Conservation (phyloP, 2,113 vertebrate species). For the Microcebus jonahi region DNA sequence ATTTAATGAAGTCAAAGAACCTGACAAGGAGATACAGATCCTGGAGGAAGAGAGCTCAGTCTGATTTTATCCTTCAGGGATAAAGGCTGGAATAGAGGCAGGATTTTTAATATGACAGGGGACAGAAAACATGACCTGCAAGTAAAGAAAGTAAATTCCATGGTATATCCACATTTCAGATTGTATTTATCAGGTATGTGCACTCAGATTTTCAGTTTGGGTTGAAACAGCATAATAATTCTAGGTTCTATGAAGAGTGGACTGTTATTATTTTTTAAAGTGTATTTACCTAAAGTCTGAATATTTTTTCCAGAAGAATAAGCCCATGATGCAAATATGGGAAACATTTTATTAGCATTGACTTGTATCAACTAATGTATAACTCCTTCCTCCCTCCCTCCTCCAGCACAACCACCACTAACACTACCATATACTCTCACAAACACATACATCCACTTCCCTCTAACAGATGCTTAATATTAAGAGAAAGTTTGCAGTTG, state of each 20-base stretch:
- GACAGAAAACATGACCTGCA: not conserved
- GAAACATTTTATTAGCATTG: not conserved
- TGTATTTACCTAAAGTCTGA: not conserved
- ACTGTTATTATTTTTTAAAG: not conserved
- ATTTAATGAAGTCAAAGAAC: fast-evolving
- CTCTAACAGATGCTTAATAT: not conserved
- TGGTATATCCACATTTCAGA: not conserved
- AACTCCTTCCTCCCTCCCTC: not conserved
- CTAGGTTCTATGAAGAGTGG: not conserved
- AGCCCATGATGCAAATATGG: not conserved
- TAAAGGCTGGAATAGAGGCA: not conserved
- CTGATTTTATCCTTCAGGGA: not conserved
- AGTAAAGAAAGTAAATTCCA: not conserved
- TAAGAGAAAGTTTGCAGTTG: not conserved
- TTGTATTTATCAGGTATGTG: not conserved
- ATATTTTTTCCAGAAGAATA: not conserved
- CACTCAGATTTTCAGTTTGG: not conserved
- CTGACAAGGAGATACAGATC: not conserved
- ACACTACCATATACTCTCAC: not conserved
- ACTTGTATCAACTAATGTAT: not conserved
- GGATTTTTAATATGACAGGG: fast-evolving
- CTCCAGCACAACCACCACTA: too few relatives aligned
- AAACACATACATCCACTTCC: not conserved
- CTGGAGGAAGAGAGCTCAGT: not conserved
- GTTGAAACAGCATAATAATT: not conserved